These are phyloP conservation scores for Maniola hyperantus DNA, from an alignment of 2,888 invertebrate genomes.

Conservation along the genomic window DNA sequence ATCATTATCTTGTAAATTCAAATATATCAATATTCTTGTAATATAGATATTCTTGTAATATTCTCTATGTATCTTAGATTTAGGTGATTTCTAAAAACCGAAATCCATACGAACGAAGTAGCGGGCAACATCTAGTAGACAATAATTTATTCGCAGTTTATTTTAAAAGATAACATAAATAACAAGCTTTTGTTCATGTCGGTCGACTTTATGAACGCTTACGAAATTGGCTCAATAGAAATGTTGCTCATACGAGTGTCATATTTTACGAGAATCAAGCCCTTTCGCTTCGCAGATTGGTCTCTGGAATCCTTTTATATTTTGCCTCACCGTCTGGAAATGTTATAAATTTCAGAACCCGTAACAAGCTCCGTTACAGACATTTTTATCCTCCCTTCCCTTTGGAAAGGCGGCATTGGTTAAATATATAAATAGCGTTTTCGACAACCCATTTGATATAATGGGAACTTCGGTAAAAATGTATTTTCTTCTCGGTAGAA, in stretches of 20 bases:
- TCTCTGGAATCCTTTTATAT: conserved; percentile 30
- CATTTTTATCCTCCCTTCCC: conserved; percentile 24
- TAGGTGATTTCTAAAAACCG: too few relatives aligned
- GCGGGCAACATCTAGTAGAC: too few relatives aligned
- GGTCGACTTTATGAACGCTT: conserved; percentile 22
- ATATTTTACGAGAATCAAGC: conserved; percentile 29
- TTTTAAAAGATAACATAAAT: background rate
- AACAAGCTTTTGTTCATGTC: conserved; percentile 16
- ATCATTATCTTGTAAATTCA: too few relatives aligned
- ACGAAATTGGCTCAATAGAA: conserved; percentile 28
- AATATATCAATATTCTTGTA: too few relatives aligned
- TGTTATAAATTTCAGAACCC: conserved; percentile 30
- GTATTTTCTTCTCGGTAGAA: background rate
- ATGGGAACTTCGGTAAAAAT: background rate
- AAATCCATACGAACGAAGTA: too few relatives aligned
- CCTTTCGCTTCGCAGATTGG: conserved; percentile 29
- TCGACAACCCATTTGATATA: background rate
- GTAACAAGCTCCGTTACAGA: conserved; percentile 20
- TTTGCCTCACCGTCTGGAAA: conserved; percentile 24
- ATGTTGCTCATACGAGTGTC: conserved; percentile 27
- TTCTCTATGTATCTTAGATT: too few relatives aligned
- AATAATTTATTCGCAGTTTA: too few relatives aligned
- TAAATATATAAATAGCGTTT: conserved; percentile 3
- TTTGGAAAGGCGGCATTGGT: conserved; percentile 20
- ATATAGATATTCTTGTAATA: too few relatives aligned